These are phyloP conservation scores for Heliopora coerulea DNA, from an alignment of 92 coral and sea anemone genomes.

Conservation along the genomic window DNA sequence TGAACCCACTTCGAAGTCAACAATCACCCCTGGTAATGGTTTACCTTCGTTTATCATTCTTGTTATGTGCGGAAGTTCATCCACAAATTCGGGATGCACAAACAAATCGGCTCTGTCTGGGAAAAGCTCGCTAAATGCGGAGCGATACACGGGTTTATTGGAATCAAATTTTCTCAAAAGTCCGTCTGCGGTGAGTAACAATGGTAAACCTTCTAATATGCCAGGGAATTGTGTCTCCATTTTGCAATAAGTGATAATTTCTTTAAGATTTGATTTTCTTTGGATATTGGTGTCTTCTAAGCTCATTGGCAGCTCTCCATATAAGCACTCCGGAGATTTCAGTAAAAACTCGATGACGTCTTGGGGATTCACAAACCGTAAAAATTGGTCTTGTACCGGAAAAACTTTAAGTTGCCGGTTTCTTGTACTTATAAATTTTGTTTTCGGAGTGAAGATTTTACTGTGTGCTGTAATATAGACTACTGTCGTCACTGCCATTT, in stretches of 20 bases:
- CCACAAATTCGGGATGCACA: constrained; percentile 66
- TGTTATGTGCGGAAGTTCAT: too few relatives aligned
- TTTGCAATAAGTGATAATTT: constrained; percentile 65
- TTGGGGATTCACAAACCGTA: constrained; percentile 71
- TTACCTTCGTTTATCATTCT: too few relatives aligned
- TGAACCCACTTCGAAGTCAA: too few relatives aligned
- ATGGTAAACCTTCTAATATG: constrained; percentile 74
- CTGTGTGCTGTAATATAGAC: too few relatives aligned
- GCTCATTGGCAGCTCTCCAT: constrained; percentile 66
- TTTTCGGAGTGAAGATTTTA: too few relatives aligned
- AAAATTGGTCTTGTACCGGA: too few relatives aligned
- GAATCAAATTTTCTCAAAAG: constrained; percentile 57
- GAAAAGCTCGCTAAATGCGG: constrained; percentile 64
- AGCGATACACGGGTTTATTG: constrained; percentile 41
- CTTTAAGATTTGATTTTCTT: constrained; percentile 45
- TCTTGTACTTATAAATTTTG: too few relatives aligned
- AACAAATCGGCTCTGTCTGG: constrained; percentile 70
- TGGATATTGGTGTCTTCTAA: constrained; percentile 59
- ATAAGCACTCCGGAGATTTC: constrained; percentile 41
- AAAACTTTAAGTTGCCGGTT: too few relatives aligned
- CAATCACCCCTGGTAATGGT: too few relatives aligned
- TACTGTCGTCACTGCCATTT: too few relatives aligned
- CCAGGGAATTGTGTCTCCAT: constrained; percentile 54
- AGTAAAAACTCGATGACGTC: constrained; percentile 62
- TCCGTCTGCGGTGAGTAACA: constrained; percentile 81